These are phyloP conservation scores for Thinocorus orbignyianus DNA, from an alignment of 2,113 vertebrate genomes.

Conservation along the genomic window DNA sequence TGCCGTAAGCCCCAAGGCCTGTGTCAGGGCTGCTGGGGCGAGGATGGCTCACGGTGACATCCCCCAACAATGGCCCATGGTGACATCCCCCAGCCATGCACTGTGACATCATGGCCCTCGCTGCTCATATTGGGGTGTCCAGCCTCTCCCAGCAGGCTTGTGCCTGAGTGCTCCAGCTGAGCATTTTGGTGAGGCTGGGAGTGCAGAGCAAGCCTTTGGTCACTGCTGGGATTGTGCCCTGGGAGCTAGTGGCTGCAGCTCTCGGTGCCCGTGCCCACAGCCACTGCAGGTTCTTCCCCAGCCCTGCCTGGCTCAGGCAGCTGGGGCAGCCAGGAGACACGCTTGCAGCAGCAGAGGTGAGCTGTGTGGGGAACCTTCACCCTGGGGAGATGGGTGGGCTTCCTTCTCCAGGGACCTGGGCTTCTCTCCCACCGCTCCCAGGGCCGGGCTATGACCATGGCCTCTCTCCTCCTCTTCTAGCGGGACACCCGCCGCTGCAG, in stretches of 20 bases:
- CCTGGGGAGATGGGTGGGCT: no score
- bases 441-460: background rate
- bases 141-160: background rate
- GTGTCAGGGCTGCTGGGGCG: background rate
- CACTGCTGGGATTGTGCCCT: background rate
- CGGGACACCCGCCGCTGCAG: background rate
- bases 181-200: background rate
- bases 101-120: background rate
- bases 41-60: no score
- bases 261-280: background rate
- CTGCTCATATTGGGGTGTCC: background rate
- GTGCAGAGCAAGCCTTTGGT: background rate
- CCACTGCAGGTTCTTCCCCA: background rate
- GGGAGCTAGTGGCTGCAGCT: background rate
- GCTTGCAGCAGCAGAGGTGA: background rate
- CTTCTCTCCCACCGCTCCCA: background rate
- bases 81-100: background rate
- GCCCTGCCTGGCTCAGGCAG: background rate
- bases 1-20: background rate
- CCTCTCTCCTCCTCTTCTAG: background rate
- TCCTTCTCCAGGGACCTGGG: background rate
- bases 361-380: no score
- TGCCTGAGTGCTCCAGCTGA: background rate
- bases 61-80: background rate
- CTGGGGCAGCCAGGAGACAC: background rate